Conservation (phyloP, 2,113 vertebrate species). For the Plecotus auritus region DNA sequence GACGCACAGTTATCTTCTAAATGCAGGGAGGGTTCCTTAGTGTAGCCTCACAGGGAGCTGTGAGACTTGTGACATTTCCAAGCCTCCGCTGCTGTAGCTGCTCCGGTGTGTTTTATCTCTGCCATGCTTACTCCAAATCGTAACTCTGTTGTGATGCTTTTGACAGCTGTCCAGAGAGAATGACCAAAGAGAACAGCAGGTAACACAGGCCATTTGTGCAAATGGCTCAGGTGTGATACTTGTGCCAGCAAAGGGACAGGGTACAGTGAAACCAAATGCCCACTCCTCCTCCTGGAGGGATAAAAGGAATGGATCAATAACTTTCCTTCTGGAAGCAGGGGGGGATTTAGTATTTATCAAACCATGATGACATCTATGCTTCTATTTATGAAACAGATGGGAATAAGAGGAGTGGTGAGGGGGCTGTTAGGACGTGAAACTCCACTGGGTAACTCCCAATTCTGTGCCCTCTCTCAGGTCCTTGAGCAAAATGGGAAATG, state of each 20-base stretch:
- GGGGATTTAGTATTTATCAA: neutral
- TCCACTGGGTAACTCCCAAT: neutral
- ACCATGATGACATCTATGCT: neutral
- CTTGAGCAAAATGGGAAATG: slow-evolving; percentile 88
- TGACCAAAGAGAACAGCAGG: neutral
- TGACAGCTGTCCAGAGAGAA: neutral
- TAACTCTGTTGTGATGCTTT: neutral
- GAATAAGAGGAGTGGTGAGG: neutral
- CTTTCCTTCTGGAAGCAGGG: neutral
- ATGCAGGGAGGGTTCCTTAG: neutral
- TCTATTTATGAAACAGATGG: neutral
- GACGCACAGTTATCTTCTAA: neutral
- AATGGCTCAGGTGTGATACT: neutral
- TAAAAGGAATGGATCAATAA: neutral
- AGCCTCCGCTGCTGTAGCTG: neutral
- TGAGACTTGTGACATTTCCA: slow-evolving; percentile 17
- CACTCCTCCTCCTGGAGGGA: neutral
- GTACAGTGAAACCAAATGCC: neutral
- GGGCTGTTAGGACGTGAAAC: neutral
- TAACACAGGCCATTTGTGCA: neutral
- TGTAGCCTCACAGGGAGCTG: neutral
- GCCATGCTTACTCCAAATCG: neutral
- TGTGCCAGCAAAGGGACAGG: neutral
- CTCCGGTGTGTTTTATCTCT: slow-evolving; percentile 39
- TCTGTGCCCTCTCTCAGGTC: slow-evolving; percentile 62